Base-by-base conservation (phyloP, 2,888 invertebrate genomes). In the Spisula solida region DNA sequence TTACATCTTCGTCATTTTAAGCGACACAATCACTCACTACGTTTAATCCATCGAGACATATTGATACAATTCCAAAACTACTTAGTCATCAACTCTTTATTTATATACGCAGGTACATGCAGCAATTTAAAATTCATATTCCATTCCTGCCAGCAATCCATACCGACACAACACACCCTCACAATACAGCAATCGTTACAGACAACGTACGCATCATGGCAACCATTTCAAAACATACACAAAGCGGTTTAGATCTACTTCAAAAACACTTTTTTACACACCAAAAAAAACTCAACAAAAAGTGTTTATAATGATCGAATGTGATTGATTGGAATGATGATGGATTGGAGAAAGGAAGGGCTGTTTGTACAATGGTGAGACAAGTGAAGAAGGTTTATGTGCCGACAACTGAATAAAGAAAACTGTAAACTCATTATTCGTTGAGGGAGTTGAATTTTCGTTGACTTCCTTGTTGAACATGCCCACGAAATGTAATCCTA, bases 301-400 rank as follows among this genome's bases (percentile, higher is more conserved):
- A 70, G 12, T 31, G 12, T 34, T 78, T 78, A 14, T 78, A 78
- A 41, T 31, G 78, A 78, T 78, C 78, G 41, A 41, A 78, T 41
- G n/a, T 41, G 41, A 78, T 78, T 34, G 78, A 78, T 31, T 18
- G 8, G n/a, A 0, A 2, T 78, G 78, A 16, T 34, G 31, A 78
- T 18, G 14, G 78, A 34, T 29, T 31, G 31, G 5, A 31, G 47
- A 47, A 51, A 51, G 25, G 2, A 20, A 12, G 16, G 34, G 31
- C 20, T 75, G 31, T 75, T 34, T 75, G 70, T 83, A 47, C 10
- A 48, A 70, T 29, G 41, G 25, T 41, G 81, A 81, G 81, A 47
- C 81, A 81, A 81, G 34, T 14, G 51, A 31, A 25, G 18, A 12
- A 5, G 41, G 29, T 84, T 78, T 84, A 84, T 70, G 51, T 29